Evolutionary conservation across 1,140 invertebrate genomes (phyloP).

Genomic region (Cryptotermes secundus): DNA sequence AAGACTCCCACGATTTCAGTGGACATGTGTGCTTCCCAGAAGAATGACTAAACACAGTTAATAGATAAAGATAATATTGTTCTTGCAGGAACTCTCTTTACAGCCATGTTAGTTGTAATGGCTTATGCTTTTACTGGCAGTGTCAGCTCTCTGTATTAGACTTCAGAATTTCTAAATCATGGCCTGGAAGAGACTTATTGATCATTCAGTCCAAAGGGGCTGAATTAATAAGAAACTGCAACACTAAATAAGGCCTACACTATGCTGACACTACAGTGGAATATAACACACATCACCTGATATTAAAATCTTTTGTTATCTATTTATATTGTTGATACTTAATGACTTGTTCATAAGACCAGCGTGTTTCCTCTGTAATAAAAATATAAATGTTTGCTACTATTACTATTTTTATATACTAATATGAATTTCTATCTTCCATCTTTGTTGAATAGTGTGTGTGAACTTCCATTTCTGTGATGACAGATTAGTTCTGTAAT

Average conservation of each 20-base stretch:
- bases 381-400: conserved; percentile 21
- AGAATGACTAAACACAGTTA: neutral
- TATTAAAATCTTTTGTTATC: neutral
- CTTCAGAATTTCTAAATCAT: neutral
- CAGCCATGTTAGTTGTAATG: neutral
- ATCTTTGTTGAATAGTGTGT: neutral
- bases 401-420: conserved; percentile 25
- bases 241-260: neutral
- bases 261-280: neutral
- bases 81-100: neutral
- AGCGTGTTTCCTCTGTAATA: neutral
- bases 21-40: neutral
- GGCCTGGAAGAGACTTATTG: neutral
- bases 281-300: neutral
- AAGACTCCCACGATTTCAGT: neutral
- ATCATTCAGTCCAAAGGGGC: too few relatives aligned
- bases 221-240: neutral
- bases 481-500: conserved; percentile 2
- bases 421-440: conserved; percentile 23
- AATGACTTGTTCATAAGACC: neutral
- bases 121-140: neutral
- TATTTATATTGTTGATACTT: neutral
- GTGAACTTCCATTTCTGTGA: conserved; percentile 21
- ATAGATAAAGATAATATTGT: neutral
- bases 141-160: neutral